phyloP scores from a whole-genome alignment of 2,797 vertebrate genomes.

The Halcyon chelicuti region DNA sequence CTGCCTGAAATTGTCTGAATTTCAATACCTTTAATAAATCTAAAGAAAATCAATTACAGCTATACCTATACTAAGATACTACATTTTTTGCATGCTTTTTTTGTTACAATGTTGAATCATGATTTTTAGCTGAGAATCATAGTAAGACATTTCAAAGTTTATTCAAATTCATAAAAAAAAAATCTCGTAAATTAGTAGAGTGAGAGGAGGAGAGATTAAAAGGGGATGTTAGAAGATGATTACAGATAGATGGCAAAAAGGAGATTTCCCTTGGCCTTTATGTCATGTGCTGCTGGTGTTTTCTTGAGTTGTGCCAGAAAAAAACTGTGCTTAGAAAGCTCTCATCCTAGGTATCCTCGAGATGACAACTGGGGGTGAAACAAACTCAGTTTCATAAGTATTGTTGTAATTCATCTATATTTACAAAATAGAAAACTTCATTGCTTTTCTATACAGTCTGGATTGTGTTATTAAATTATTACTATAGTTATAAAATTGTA shows the following conservation, averaged over 20 bases:
- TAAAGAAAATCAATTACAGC: not conserved
- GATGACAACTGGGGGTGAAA: not conserved
- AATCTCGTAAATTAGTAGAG: not conserved
- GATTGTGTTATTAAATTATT: not conserved
- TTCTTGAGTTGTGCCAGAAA: not conserved
- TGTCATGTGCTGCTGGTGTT: not conserved
- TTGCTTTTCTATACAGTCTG: not conserved
- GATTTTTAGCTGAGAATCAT: not conserved
- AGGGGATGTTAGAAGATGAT: not conserved
- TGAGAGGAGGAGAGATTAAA: not conserved
- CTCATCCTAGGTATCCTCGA: not conserved
- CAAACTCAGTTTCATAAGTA: not conserved
- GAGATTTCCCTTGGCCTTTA: not conserved
- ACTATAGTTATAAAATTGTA: not conserved
- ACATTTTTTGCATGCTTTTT: not conserved
- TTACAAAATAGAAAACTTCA: not conserved
- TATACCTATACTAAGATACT: not conserved
- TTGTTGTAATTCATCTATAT: not conserved
- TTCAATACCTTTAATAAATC: not conserved
- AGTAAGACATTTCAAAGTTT: not conserved
- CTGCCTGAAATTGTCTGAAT: not conserved
- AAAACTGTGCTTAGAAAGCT: not conserved
- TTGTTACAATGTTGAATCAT: accelerated
- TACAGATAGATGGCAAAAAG: not conserved
- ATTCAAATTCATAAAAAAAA: not conserved